Conservation (phyloP, 2,888 invertebrate genomes). For the Cheilosia vulpina region DNA sequence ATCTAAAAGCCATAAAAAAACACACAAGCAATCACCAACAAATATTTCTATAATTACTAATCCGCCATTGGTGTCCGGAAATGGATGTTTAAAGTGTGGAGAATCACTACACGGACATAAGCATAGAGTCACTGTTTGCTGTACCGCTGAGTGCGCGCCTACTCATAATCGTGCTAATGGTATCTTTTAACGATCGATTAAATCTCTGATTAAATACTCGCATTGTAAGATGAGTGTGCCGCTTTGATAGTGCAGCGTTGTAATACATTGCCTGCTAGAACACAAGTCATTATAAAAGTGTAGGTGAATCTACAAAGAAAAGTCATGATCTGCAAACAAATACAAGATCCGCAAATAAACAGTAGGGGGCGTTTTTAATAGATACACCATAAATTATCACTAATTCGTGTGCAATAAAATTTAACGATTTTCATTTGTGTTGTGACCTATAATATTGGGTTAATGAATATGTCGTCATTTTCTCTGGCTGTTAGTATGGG, state of each 20-base stretch:
- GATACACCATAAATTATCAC: neutral
- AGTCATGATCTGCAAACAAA: neutral
- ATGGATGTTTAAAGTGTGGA: slow-evolving; percentile 41
- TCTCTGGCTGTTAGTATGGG: too few species aligned
- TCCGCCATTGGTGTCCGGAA: slow-evolving; percentile 54
- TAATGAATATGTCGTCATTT: neutral
- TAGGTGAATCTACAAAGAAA: slow-evolving; percentile 24
- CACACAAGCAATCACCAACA: slow-evolving; percentile 49
- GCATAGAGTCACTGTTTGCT: slow-evolving; percentile 12
- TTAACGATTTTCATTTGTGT: neutral
- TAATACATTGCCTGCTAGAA: slow-evolving; percentile 26
- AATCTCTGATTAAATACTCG: slow-evolving; percentile 51
- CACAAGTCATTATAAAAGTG: slow-evolving; percentile 17
- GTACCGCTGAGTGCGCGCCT: slow-evolving; percentile 7
- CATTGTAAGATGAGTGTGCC: slow-evolving; percentile 43
- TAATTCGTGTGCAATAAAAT: neutral
- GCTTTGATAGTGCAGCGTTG: slow-evolving; percentile 34
- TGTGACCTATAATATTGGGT: neutral
- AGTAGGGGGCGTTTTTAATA: neutral
- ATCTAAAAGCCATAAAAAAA: slow-evolving; percentile 41
- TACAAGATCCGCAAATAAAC: slow-evolving; percentile 16
- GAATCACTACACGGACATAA: slow-evolving; percentile 3
- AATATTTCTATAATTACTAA: slow-evolving; percentile 57
- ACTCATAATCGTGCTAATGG: slow-evolving; percentile 49
- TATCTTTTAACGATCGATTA: slow-evolving; percentile 66